Percentiles rank a stretch among this genome's conserved stretches.
Evolutionary conservation across 1,140 invertebrate species (phyloP).

Genomic region (Drusus annulatus): DNA sequence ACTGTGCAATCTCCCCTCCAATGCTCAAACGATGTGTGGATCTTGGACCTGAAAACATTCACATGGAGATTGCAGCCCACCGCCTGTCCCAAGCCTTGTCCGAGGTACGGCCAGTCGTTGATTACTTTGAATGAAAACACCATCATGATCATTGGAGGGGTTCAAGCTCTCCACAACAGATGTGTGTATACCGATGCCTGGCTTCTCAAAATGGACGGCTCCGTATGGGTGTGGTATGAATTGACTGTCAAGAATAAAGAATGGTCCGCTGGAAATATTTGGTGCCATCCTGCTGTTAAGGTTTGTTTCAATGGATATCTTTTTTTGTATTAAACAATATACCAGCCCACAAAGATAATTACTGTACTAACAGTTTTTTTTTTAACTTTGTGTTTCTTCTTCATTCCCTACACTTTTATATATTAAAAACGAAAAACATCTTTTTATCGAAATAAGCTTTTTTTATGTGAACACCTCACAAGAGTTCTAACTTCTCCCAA

Average conservation of each 20-base stretch:
- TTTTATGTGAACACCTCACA: too few species aligned
- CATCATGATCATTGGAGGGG: constrained; percentile 82
- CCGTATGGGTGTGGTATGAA: constrained; percentile 86
- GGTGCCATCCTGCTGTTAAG: constrained; percentile 93
- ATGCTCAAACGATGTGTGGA: constrained; percentile 92
- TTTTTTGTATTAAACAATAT: too few species aligned
- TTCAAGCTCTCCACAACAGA: constrained; percentile 69
- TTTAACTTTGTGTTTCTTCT: too few species aligned
- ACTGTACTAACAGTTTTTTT: too few species aligned
- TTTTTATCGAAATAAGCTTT: too few species aligned
- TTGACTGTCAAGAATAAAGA: constrained; percentile 83
- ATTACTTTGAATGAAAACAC: constrained; percentile 80
- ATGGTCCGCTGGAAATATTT: constrained; percentile 87
- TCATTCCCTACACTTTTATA: too few species aligned
- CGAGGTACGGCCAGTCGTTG: constrained; percentile 93
- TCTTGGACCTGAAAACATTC: constrained; percentile 84
- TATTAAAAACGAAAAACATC: too few species aligned
- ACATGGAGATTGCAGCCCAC: constrained; percentile 84
- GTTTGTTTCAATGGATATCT: constrained; percentile 49
- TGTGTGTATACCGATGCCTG: constrained; percentile 77
- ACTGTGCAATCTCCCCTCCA: constrained; percentile 71
- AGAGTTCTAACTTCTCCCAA: too few species aligned
- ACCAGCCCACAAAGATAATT: too few species aligned
- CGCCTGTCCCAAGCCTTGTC: constrained; percentile 79
- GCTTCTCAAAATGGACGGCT: constrained; percentile 76